Conservation (phyloP, 2,113 vertebrate genomes). For the Pleuronectes platessa region DNA sequence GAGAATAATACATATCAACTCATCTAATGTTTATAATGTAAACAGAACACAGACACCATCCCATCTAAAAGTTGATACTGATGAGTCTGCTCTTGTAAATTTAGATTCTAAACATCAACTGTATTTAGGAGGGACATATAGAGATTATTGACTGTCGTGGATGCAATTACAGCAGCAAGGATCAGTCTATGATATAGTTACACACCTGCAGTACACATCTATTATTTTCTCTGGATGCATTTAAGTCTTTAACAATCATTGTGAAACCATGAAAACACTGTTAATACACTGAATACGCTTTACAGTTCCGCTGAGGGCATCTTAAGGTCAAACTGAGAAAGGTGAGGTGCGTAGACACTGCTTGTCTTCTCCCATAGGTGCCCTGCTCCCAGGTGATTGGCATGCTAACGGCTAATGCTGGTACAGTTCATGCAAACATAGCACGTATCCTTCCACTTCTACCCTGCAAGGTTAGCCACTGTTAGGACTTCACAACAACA, state of each 20-base stretch:
- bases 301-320: constrained; percentile 33
- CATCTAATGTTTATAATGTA: background rate
- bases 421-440: background rate
- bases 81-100: background rate
- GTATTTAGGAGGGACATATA: background rate
- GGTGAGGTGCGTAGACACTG: constrained; percentile 36
- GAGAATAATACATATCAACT: background rate
- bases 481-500: background rate
- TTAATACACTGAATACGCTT: background rate
- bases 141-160: background rate
- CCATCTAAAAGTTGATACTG: background rate
- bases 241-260: background rate
- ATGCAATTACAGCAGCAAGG: background rate
- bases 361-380: constrained; percentile 16
- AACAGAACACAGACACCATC: background rate
- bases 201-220: background rate
- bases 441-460: background rate
- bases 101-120: background rate
- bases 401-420: constrained; percentile 19
- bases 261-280: background rate
- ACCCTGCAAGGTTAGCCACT: background rate
- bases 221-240: too few species aligned
- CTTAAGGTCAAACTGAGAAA: constrained; percentile 58
- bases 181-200: background rate
- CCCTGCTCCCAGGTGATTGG: constrained; percentile 16